Evolutionary conservation across 1,140 invertebrate species (phyloP).

Genomic region (Lepidurus arcticus): DNA sequence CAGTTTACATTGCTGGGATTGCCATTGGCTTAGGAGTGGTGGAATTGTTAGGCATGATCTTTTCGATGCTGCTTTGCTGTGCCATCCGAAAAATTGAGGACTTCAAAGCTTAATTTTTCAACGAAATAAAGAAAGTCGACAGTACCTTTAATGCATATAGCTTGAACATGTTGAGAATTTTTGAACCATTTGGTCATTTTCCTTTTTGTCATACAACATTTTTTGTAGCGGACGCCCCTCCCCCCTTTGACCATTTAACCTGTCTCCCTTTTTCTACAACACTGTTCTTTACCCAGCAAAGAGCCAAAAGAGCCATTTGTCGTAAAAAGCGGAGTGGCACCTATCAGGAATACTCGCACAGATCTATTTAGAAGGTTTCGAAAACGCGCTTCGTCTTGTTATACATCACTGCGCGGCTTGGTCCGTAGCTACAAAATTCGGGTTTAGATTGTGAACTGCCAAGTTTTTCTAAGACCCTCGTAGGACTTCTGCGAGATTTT

Average conservation of each 20-base stretch:
- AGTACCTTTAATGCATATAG: constrained; percentile 12
- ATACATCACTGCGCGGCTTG: neutral
- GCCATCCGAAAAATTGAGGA: constrained; percentile 59
- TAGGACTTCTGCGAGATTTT: no score
- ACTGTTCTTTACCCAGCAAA: neutral
- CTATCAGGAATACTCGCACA: constrained; percentile 9
- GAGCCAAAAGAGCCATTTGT: neutral
- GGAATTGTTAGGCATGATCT: constrained; percentile 68
- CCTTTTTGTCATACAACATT: neutral
- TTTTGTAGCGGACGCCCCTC: neutral
- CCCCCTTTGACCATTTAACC: neutral
- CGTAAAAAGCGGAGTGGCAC: neutral
- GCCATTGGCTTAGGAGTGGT: constrained; percentile 55
- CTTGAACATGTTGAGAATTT: neutral
- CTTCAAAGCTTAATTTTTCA: constrained; percentile 59
- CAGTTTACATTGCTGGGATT: constrained; percentile 55
- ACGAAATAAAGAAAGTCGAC: constrained; percentile 21
- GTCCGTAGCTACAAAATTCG: no score
- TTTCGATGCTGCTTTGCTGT: constrained; percentile 70
- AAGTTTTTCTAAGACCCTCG: no score
- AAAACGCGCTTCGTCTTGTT: neutral
- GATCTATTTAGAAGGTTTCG: neutral
- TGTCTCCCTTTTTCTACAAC: neutral
- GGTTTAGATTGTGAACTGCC: no score
- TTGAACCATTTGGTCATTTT: neutral